phyloP scores from a whole-genome alignment of 1,140 invertebrate genomes.

The Sarcophaga bullata region DNA sequence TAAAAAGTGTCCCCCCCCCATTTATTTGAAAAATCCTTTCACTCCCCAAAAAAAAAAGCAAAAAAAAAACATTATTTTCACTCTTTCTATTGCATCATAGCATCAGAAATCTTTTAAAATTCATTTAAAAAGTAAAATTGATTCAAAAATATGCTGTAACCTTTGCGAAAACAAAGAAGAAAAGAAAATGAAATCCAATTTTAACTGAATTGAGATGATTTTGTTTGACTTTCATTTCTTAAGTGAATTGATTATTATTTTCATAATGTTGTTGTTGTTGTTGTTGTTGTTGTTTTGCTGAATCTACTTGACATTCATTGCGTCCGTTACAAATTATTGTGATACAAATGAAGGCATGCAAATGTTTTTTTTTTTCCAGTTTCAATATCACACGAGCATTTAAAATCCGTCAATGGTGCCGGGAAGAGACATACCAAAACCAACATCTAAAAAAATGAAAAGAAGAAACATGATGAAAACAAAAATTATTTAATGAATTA shows the following conservation, averaged over 20 bases:
- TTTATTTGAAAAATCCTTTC: too few species aligned
- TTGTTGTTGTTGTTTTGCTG: too few species aligned
- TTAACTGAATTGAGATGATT: neutral
- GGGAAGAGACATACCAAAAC: neutral
- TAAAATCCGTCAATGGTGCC: neutral
- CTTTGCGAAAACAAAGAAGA: too few species aligned
- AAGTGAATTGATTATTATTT: conserved; percentile 17
- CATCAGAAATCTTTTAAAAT: too few species aligned
- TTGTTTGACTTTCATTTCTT: neutral
- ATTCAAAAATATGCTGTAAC: too few species aligned
- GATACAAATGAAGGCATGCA: neutral
- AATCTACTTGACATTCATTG: neutral
- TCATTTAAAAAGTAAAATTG: too few species aligned
- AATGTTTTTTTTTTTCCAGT: neutral
- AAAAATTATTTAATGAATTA: too few species aligned
- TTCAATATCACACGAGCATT: neutral
- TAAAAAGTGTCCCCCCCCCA: too few species aligned
- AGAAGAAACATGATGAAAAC: neutral
- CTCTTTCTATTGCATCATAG: too few species aligned
- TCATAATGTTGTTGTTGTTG: neutral
- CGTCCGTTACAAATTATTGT: neutral
- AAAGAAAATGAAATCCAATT: too few species aligned
- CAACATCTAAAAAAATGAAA: neutral
- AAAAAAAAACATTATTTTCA: too few species aligned
- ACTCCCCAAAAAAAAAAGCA: too few species aligned